Conservation (phyloP, 1,140 invertebrate species). For the Zaprionus davidi region DNA sequence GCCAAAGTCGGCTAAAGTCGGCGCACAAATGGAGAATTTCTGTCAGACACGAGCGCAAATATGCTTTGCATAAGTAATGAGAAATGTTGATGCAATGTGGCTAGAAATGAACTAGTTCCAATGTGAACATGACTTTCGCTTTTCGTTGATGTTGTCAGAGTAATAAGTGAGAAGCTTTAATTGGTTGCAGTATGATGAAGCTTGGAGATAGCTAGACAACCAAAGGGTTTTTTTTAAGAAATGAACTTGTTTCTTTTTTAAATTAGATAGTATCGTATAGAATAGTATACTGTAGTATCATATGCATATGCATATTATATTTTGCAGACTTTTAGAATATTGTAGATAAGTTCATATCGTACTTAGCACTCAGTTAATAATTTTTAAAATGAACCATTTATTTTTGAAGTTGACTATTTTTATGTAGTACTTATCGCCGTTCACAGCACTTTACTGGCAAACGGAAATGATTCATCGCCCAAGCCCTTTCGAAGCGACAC, state of each 20-base stretch:
- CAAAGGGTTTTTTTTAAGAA: neutral
- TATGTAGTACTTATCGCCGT: neutral
- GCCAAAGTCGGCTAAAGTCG: slow-evolving; percentile 15
- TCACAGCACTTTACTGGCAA: neutral
- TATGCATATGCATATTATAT: neutral
- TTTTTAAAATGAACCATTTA: neutral
- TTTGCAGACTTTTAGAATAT: neutral
- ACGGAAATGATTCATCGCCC: neutral
- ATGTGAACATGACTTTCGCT: slow-evolving; percentile 1
- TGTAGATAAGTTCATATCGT: neutral
- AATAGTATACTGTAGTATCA: too few relatives aligned
- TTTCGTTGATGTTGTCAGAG: neutral
- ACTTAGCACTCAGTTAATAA: neutral
- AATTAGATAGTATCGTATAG: too few relatives aligned
- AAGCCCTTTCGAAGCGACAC: neutral
- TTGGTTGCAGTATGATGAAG: neutral
- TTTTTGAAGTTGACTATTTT: too few relatives aligned
- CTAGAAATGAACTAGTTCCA: slow-evolving; percentile 25
- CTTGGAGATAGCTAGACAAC: neutral
- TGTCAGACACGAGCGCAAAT: neutral
- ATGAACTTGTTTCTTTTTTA: neutral
- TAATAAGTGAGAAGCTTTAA: neutral
- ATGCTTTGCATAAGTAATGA: slow-evolving; percentile 11
- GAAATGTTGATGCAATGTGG: neutral
- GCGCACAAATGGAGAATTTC: slow-evolving; percentile 24